Conservation (phyloP, 2,113 vertebrate species). For the Leucoraja erinaceus region DNA sequence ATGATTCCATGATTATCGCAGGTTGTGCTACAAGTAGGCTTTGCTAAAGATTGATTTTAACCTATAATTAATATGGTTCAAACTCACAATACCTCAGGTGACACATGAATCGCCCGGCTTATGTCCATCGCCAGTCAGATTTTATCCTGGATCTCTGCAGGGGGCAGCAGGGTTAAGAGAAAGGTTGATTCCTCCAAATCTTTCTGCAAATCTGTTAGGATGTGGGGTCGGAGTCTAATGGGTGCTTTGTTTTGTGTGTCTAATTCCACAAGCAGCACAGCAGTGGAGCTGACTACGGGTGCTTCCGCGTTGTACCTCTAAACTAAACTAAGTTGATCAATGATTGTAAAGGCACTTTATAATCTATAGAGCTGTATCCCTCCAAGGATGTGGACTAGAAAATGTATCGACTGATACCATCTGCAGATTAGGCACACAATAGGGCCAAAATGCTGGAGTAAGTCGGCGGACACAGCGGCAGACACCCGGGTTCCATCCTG, state of each 20-base stretch:
- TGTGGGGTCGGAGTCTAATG: not conserved
- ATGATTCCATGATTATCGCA: not conserved
- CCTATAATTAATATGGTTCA: not conserved
- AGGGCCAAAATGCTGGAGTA: no score
- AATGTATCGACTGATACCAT: not conserved
- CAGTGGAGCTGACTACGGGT: no score
- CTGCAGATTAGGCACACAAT: not conserved
- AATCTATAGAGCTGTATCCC: not conserved
- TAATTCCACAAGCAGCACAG: not conserved
- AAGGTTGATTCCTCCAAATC: not conserved
- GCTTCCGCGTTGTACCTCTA: no score
- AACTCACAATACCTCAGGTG: no score
- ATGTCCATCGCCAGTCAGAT: not conserved
- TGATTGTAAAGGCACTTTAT: not conserved
- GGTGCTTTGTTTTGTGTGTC: not conserved
- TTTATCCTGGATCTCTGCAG: not conserved
- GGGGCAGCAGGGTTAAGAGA: not conserved
- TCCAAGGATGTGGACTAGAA: not conserved
- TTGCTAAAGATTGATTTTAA: not conserved
- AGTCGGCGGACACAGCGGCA: no score
- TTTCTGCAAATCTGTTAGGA: not conserved
- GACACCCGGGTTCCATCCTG: no score
- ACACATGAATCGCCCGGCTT: not conserved
- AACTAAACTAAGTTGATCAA: not conserved
- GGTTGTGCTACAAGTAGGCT: not conserved